Conservation (phyloP, 2,888 invertebrate species). For the Dioctria rufipes region DNA sequence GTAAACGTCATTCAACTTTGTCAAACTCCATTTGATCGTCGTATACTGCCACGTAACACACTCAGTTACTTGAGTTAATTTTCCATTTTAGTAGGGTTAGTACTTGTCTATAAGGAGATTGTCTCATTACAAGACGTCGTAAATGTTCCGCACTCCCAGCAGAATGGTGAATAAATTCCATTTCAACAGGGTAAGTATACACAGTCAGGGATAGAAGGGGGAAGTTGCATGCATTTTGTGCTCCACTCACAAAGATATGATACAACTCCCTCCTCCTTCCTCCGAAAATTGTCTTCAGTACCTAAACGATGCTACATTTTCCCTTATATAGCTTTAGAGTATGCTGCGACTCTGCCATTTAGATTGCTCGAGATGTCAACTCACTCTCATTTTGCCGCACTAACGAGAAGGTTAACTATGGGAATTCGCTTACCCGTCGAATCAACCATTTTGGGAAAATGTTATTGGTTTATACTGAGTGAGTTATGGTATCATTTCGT, state of each 20-base stretch:
- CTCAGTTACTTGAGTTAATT: slow-evolving; percentile 37
- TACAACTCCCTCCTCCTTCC: neutral
- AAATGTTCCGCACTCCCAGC: slow-evolving; percentile 10
- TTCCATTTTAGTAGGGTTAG: slow-evolving; percentile 26
- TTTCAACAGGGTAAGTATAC: neutral
- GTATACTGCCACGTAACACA: slow-evolving; percentile 25
- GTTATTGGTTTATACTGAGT: slow-evolving; percentile 36
- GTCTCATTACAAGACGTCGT: slow-evolving; percentile 36
- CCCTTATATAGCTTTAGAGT: neutral
- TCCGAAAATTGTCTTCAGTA: neutral
- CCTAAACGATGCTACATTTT: slow-evolving; percentile 4
- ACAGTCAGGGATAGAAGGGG: neutral
- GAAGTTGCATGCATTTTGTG: slow-evolving; percentile 22
- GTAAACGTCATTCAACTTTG: slow-evolving; percentile 20
- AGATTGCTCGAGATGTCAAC: slow-evolving; percentile 32
- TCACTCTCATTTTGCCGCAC: slow-evolving; percentile 37
- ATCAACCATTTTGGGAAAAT: slow-evolving; percentile 20
- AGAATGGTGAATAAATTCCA: slow-evolving; percentile 12
- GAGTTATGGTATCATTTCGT: slow-evolving; percentile 17
- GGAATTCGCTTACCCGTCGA: slow-evolving; percentile 20
- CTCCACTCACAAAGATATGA: neutral
- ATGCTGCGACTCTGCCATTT: slow-evolving; percentile 6
- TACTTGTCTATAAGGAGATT: slow-evolving; percentile 38
- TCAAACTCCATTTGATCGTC: slow-evolving; percentile 20
- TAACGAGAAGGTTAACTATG: slow-evolving; percentile 33